These are phyloP conservation scores for Tipula lateralis DNA, from an alignment of 2,888 invertebrate genomes.

Conservation along the genomic window DNA sequence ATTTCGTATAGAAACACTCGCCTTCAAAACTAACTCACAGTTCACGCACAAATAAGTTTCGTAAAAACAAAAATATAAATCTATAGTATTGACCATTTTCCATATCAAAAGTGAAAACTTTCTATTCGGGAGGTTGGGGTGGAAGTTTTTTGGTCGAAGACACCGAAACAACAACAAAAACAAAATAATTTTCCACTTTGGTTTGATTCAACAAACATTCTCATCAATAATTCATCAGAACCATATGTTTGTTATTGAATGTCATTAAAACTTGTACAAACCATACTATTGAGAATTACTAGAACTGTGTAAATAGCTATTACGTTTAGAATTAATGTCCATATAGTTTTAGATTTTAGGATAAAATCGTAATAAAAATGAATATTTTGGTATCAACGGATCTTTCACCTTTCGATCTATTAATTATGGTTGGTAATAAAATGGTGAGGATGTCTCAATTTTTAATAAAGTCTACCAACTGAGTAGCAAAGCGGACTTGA, in stretches of 20 bases:
- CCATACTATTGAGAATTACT: background rate
- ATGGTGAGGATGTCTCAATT: no score
- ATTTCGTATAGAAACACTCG: background rate
- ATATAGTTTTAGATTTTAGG: background rate
- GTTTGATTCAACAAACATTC: background rate
- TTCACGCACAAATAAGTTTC: background rate
- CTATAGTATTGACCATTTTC: background rate
- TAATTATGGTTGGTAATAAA: no score
- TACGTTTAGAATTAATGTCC: background rate
- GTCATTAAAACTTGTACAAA: background rate
- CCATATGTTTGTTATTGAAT: constrained; percentile 19
- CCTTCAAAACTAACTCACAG: background rate
- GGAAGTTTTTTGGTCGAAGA: background rate
- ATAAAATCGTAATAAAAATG: no score
- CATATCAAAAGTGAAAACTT: background rate
- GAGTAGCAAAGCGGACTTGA: no score
- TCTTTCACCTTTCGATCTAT: no score
- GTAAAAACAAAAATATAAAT: background rate
- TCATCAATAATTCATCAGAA: constrained; percentile 24
- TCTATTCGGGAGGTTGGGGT: background rate
- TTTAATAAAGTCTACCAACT: no score
- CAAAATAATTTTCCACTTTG: constrained; percentile 3
- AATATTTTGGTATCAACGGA: no score
- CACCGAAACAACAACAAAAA: background rate
- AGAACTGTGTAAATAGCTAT: background rate